Percentiles rank a stretch among this genome's conserved stretches.
These are phyloP conservation scores for Wasmannia auropunctata DNA, from an alignment of 1,140 invertebrate species.

Conservation along the genomic window DNA sequence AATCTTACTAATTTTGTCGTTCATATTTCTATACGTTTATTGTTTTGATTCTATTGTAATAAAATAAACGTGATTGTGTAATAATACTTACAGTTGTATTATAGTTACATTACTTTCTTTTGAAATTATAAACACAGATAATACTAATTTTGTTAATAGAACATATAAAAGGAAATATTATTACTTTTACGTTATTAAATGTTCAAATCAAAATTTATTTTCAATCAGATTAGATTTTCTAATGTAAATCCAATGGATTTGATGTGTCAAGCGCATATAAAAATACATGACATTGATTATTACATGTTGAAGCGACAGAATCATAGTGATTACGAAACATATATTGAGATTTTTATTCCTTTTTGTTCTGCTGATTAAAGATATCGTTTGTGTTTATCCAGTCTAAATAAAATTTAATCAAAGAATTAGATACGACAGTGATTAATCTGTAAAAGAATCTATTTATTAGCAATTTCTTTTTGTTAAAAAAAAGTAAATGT, in stretches of 20 bases:
- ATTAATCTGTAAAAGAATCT: conserved; percentile 66
- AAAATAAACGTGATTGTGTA: neutral
- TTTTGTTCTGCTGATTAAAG: conserved; percentile 28
- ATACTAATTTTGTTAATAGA: neutral
- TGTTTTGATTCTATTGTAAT: neutral
- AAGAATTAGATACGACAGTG: conserved; percentile 59
- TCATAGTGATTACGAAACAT: conserved; percentile 22
- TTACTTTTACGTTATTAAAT: neutral
- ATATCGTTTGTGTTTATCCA: conserved; percentile 44
- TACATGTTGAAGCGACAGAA: conserved; percentile 39
- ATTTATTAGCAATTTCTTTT: too few species aligned
- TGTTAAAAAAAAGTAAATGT: too few species aligned
- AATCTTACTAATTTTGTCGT: neutral
- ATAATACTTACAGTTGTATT: neutral
- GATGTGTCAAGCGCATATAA: conserved; percentile 1
- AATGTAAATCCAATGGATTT: conserved; percentile 65
- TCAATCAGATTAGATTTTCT: conserved; percentile 1
- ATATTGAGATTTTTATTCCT: conserved; percentile 37
- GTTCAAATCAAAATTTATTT: conserved; percentile 14
- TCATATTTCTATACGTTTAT: neutral
- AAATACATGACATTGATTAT: neutral
- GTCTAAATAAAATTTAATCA: conserved; percentile 66
- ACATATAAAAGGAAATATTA: neutral
- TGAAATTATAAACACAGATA: neutral
- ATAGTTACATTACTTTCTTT: neutral